Percentiles rank a stretch among this genome's conserved stretches.
These are phyloP conservation scores for Xiphorhynchus elegans DNA, from an alignment of 2,113 vertebrate genomes.

Conservation along the genomic window DNA sequence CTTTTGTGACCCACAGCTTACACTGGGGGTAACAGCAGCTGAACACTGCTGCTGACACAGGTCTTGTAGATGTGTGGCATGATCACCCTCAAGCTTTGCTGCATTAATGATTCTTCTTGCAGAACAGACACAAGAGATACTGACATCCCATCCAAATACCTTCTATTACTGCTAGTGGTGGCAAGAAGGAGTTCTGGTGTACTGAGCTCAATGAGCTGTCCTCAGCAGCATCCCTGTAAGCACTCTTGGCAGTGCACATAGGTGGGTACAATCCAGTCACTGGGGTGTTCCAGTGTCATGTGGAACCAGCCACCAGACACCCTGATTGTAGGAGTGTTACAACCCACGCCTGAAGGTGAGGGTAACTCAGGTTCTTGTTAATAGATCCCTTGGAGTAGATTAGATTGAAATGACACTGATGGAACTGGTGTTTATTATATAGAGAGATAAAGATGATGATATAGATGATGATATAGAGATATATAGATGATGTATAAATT, in stretches of 20 bases:
- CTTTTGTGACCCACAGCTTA: neutral
- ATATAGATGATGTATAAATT: too few species aligned
- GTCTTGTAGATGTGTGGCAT: neutral
- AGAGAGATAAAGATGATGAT: neutral
- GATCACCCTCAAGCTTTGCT: neutral
- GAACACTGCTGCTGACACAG: accelerated
- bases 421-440: neutral
- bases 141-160: neutral
- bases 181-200: accelerated
- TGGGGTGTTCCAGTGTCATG: neutral
- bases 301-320: neutral
- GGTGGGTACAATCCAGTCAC: neutral
- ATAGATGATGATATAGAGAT: too few species aligned
- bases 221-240: neutral
- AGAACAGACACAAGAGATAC: accelerated
- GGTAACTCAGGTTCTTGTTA: neutral
- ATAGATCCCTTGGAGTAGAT: neutral
- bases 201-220: neutral
- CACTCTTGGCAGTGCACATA: neutral
- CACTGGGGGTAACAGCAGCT: too few species aligned
- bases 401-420: accelerated
- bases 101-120: neutral
- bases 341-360: neutral
- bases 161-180: neutral
- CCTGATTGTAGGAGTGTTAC: neutral